Evolutionary conservation across 2,797 vertebrate genomes (phyloP).

Genomic region (Pyrrhura leucotis): DNA sequence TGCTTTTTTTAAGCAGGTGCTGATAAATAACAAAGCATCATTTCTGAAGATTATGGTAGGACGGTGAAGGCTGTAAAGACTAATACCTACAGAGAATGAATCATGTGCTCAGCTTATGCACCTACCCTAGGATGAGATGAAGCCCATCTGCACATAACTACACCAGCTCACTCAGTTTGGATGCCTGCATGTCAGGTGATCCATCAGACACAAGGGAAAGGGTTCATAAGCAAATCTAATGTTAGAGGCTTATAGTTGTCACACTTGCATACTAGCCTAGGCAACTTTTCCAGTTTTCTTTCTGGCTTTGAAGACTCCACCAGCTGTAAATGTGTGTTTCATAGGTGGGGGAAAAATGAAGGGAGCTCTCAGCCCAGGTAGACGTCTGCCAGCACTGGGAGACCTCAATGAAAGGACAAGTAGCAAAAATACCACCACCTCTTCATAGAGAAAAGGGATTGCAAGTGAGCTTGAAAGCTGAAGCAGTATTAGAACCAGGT

Average conservation of each 20-base stretch:
- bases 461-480: background rate
- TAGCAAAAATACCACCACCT: background rate
- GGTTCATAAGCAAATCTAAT: background rate
- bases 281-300: background rate
- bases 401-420: background rate
- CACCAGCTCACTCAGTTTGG: background rate
- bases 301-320: background rate
- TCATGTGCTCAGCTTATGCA: background rate
- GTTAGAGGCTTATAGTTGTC: background rate
- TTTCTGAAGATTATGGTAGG: background rate
- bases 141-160: constrained; percentile 12
- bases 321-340: background rate
- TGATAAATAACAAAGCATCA: background rate
- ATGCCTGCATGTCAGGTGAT: background rate
- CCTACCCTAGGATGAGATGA: background rate
- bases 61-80: background rate
- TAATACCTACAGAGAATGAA: constrained; percentile 12
- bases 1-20: background rate
- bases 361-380: background rate
- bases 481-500: background rate
- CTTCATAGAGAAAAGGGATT: background rate
- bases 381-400: background rate
- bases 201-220: background rate
- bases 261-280: background rate
- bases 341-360: background rate